These are phyloP conservation scores for Netelia inedita DNA, from an alignment of 2,888 invertebrate species.

Conservation along the genomic window DNA sequence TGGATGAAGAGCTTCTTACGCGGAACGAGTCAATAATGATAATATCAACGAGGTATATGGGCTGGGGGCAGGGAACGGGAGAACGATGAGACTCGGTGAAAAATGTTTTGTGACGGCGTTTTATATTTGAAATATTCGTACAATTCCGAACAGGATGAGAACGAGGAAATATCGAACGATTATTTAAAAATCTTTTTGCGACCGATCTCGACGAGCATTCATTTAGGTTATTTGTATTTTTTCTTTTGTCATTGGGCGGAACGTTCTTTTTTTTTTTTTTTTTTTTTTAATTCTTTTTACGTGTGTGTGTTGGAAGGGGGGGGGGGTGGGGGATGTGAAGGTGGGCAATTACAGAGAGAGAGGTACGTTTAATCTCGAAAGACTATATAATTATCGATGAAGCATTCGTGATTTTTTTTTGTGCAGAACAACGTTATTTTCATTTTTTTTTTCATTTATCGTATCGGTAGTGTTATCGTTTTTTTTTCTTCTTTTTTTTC, in stretches of 20 bases:
- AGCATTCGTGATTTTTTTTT: constrained; percentile 79
- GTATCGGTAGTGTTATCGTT: constrained; percentile 77
- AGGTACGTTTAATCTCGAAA: constrained; percentile 71
- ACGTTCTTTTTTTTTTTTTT: constrained; percentile 37
- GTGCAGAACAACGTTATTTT: constrained; percentile 80
- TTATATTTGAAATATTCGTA: constrained; percentile 27
- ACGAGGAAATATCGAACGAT: constrained; percentile 50
- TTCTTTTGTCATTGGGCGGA: constrained; percentile 49
- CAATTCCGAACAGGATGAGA: constrained; percentile 38
- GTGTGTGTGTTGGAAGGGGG: constrained; percentile 18
- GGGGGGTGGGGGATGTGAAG: constrained; percentile 42
- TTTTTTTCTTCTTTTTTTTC: constrained; percentile 68
- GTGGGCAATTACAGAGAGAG: constrained; percentile 67
- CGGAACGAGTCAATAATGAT: constrained; percentile 50
- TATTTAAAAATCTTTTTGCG: constrained; percentile 48
- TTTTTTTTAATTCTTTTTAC: background rate
- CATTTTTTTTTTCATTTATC: constrained; percentile 71
- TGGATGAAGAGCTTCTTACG: background rate
- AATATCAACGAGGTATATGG: constrained; percentile 43
- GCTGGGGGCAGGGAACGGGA: constrained; percentile 23
- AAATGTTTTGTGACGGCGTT: background rate
- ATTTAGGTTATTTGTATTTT: constrained; percentile 22
- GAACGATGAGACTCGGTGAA: constrained; percentile 29
- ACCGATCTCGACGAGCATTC: constrained; percentile 53
- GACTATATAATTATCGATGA: constrained; percentile 80